A percentile compares a stretch with the other conserved stretches of the same genome.
Evolutionary conservation across 2,113 vertebrate genomes (phyloP).

Genomic region (Xiphorhynchus elegans): DNA sequence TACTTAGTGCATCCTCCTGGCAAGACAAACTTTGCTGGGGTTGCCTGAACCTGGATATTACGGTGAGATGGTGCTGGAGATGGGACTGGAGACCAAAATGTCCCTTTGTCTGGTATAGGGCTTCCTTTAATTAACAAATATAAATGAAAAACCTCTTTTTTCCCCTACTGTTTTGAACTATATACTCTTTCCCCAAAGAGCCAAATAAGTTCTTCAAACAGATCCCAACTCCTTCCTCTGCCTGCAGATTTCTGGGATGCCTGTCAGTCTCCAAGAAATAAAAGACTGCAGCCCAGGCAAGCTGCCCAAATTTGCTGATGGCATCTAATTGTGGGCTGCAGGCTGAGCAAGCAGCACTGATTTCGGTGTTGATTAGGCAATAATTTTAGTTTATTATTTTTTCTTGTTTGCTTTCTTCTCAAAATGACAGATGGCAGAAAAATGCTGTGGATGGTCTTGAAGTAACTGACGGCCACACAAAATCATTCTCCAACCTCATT

Average conservation of each 20-base stretch:
- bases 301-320: conserved; percentile 66
- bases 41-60: not conserved
- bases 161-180: not conserved
- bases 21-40: not conserved
- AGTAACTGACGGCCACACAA: not conserved
- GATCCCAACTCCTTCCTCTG: conserved; percentile 2
- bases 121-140: not conserved
- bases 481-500: not conserved
- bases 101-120: not conserved
- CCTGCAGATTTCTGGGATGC: conserved; percentile 1
- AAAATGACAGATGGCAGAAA: conserved; percentile 54
- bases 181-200: not conserved
- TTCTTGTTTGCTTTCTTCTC: conserved; percentile 49
- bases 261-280: conserved; percentile 33
- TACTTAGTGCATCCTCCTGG: not conserved
- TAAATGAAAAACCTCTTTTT: not conserved
- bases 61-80: not conserved
- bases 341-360: conserved; percentile 63
- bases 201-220: rapidly evolving
- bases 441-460: conserved; percentile 37
- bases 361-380: conserved; percentile 62
- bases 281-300: conserved; percentile 63
- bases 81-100: not conserved
- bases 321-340: conserved; percentile 56
- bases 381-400: conserved; percentile 54